Base-by-base conservation (phyloP, 2,797 vertebrate genomes). In the Phoebastria nigripes region DNA sequence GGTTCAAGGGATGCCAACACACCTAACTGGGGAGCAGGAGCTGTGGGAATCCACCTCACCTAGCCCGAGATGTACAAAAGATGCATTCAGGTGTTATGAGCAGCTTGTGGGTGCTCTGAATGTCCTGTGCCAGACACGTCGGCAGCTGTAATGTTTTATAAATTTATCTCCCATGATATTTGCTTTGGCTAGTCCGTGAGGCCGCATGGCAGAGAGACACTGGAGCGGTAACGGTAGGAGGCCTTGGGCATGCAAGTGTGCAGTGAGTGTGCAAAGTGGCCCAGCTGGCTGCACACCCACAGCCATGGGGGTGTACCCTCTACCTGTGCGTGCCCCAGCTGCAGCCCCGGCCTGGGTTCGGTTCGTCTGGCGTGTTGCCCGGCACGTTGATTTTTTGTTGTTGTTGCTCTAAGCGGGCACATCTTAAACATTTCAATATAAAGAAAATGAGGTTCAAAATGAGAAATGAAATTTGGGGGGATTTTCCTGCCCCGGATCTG, bases 381-480 rank as follows among this genome's bases (percentile, higher is more conserved):
- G 1, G 28, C 3, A 1, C 3, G 1, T 11, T 39, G 39, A 37
- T 9, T 28, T 44, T 15, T 47, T 44, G 1, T 65, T 37, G 8
- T 37, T 69, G 11, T 35, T 61, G 26, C 31, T 76, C 37, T 39
- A 17, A 70, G 33, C 2, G 2, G 37, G 11, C 12, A 35, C 1
- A 0, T 44, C 35, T 61, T 25, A 35, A 71, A 35, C 4, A 8
- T 52, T 71, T 63, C 12, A n/a, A 20, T 13, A 26, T 8, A 62
- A 63, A 31, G 16, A 81, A 54, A 69, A 80, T 14, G 3, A 67
- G 3, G 26, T 51, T 72, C 8, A 37, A 83, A 41, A 81, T 6
- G 17, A 77, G n/a, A 87, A 80, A 58, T 10, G 7, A 82, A 70
- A 80, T 46, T 8, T 15, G 9, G 12, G 14, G 29, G 41, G 18